Conservation (phyloP, 1,140 invertebrate species). For the Neodiprion pinetum region DNA sequence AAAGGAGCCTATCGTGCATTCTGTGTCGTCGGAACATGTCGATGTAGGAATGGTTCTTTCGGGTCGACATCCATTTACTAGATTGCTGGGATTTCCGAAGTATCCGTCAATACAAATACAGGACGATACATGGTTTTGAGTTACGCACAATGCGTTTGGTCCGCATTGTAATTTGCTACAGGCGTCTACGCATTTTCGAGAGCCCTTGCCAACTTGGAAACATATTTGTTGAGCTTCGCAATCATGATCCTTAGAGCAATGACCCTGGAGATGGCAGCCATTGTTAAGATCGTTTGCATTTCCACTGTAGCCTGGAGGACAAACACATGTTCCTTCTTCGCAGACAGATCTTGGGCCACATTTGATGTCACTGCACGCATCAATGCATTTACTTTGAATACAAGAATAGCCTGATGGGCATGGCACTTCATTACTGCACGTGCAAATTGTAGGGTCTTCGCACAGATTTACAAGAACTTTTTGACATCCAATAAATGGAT, state of each 20-base stretch:
- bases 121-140: slow-evolving; percentile 80
- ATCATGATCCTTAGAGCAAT: slow-evolving; percentile 80
- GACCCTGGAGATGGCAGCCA: slow-evolving; percentile 75
- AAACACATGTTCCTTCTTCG: slow-evolving; percentile 79
- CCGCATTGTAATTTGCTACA: slow-evolving; percentile 89
- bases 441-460: slow-evolving; percentile 71
- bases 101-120: slow-evolving; percentile 86
- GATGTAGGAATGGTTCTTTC: slow-evolving; percentile 61
- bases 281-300: slow-evolving; percentile 73
- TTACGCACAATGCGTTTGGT: slow-evolving; percentile 86
- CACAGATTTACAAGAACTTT: slow-evolving; percentile 72
- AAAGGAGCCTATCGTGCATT: slow-evolving; percentile 72
- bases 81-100: slow-evolving; percentile 79
- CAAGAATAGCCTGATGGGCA: slow-evolving; percentile 81
- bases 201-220: slow-evolving; percentile 78
- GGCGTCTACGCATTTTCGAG: slow-evolving; percentile 83
- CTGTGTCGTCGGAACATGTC: slow-evolving; percentile 71
- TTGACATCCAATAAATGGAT: slow-evolving; percentile 83
- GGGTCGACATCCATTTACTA: slow-evolving; percentile 77
- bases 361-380: slow-evolving; percentile 74
- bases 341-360: slow-evolving; percentile 86
- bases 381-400: slow-evolving; percentile 72
- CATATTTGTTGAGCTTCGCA: slow-evolving; percentile 85
- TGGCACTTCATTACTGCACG: slow-evolving; percentile 71
- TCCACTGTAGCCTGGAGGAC: slow-evolving; percentile 79